Conservation (phyloP, 1,140 invertebrate species). For the Zaprionus gabonicus region DNA sequence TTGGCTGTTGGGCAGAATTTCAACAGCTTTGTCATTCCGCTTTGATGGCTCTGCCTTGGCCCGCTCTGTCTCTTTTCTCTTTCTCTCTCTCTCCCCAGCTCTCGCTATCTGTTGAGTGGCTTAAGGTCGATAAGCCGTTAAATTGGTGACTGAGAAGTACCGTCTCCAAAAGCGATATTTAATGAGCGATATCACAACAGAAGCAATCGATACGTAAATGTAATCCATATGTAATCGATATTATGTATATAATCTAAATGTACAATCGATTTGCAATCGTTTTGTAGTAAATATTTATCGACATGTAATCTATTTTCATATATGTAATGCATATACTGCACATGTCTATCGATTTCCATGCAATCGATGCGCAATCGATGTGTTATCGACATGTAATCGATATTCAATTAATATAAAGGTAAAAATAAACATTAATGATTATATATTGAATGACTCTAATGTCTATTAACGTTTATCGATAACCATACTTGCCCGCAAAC, state of each 20-base stretch:
- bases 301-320: too few species aligned
- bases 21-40: slow-evolving; percentile 28
- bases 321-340: too few species aligned
- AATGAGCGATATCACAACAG: not conserved
- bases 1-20: slow-evolving; percentile 29
- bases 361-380: too few species aligned
- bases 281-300: too few species aligned
- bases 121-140: not conserved
- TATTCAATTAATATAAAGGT: too few species aligned
- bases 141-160: not conserved
- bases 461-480: too few species aligned
- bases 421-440: too few species aligned
- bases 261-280: too few species aligned
- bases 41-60: slow-evolving; percentile 18
- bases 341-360: too few species aligned
- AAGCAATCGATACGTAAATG: not conserved
- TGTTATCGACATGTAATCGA: too few species aligned
- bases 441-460: not conserved
- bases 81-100: not conserved
- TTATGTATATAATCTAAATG: not conserved
- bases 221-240: not conserved
- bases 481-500: not conserved
- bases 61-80: not conserved
- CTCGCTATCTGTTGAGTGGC: not conserved
- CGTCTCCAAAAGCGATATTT: not conserved